Evolutionary conservation across 1,140 invertebrate species (phyloP), one percentile per base, ranked within the genome.

Genomic region (Papilio helenus): DNA sequence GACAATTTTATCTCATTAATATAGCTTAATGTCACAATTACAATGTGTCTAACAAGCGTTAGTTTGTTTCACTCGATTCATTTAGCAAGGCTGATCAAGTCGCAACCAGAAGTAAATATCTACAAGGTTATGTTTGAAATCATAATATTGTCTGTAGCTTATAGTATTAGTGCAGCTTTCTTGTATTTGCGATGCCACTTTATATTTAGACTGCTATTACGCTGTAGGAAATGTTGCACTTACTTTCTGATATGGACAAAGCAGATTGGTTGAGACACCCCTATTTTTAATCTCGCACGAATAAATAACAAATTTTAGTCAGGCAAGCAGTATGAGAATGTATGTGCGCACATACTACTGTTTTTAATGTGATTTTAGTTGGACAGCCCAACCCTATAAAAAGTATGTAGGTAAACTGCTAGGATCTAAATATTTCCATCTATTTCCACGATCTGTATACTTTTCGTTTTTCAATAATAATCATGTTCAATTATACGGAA

Each of bases 101-200:
- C 39, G 39, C 44, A 46, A 74, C 72, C 72, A 74, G 72, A 51
- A 74, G 72, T 74, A 29, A 1, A 58, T 65, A 74, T 49, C 44
- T 26, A 49, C 72, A 74, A 74, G 72, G 72, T 74, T 74, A 74
- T 74, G 72, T 74, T 74, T 74, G 12, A 29, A 74, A 74, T 49
- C 72, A 26, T 4, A 46, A 74, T 74, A 74, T 74, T 74, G 72
- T 14, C 42, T 51, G 9, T 73, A 73, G n/a, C 42, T 73, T 73
- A 73, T 49, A 23, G 20, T 14, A 49, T 73, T 73, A 73, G 20
- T 10, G n/a, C 12, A 73, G 72, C 72, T 73, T 73, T 49, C 72
- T 73, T 49, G 44, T 29, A n/a, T 42, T 23, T 61, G 58, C 26
- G 23, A 29, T 65, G 23, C 61, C 8, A 23, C 23, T 0, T 65